Conservation (phyloP, 2,113 vertebrate genomes). For the Himantopus leucocephalus region DNA sequence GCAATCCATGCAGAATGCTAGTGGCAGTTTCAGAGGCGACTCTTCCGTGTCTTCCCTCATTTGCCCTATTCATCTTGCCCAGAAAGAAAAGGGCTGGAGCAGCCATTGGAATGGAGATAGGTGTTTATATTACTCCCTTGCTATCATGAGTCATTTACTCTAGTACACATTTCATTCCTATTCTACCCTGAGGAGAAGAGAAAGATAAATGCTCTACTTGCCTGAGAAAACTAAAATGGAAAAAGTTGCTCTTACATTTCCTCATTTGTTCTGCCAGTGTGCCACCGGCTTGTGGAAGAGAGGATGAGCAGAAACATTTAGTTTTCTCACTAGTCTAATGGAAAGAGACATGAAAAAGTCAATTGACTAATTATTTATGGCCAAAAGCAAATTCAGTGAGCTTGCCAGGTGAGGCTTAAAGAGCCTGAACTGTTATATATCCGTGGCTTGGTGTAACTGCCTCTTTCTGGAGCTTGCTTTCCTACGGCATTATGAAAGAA, state of each 20-base stretch:
- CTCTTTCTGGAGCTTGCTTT: not conserved
- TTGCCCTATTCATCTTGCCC: not conserved
- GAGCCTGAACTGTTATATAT: not conserved
- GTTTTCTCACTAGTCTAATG: not conserved
- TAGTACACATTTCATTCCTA: not conserved
- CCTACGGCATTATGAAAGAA: not conserved
- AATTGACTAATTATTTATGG: not conserved
- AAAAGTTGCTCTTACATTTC: not conserved
- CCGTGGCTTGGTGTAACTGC: not conserved
- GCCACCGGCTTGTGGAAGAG: not conserved
- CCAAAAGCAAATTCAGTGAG: not conserved
- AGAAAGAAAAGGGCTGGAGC: not conserved
- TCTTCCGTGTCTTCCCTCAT: not conserved
- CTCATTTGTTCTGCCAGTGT: not conserved
- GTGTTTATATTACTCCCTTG: not conserved
- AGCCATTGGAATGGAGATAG: not conserved
- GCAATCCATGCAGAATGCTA: not conserved
- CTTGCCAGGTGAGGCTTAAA: not conserved
- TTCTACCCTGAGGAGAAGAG: not conserved
- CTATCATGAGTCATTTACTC: not conserved
- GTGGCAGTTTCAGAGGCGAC: not conserved
- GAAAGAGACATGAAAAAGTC: not conserved
- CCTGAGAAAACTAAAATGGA: not conserved
- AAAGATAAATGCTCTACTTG: not conserved
- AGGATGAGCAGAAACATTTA: not conserved